phyloP scores from a whole-genome alignment of 2,888 invertebrate species.

The Acanthosepion lycidas region DNA sequence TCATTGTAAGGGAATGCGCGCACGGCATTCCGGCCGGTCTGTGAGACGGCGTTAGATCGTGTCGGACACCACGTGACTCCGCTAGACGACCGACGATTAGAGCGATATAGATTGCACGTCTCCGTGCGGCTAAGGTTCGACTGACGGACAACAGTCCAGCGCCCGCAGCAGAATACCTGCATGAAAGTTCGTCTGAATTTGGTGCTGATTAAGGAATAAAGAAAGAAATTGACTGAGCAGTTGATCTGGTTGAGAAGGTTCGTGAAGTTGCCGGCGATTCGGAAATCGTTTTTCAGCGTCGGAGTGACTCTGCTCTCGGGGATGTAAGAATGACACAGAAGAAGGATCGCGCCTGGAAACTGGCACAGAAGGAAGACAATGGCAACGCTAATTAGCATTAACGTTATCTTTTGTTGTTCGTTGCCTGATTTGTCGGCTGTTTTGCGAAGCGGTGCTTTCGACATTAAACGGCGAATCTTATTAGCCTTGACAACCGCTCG shows the following conservation, averaged over 20 bases:
- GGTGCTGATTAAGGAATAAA: conserved; percentile 85
- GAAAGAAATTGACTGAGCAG: conserved; percentile 84
- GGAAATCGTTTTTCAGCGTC: conserved; percentile 54
- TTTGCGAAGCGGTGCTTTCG: conserved; percentile 52
- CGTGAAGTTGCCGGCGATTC: conserved; percentile 81
- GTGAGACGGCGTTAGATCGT: background rate
- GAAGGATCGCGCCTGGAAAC: conserved; percentile 80
- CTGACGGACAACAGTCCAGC: background rate
- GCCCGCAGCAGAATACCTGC: conserved; percentile 55
- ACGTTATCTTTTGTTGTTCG: conserved; percentile 80
- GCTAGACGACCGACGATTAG: background rate
- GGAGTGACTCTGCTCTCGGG: conserved; percentile 49
- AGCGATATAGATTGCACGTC: conserved; percentile 15
- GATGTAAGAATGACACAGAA: conserved; percentile 76
- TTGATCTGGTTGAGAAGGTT: conserved; percentile 83
- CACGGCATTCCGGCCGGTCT: background rate
- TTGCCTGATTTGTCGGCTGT: conserved; percentile 10
- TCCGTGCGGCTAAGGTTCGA: background rate
- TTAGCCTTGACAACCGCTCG: conserved; percentile 76
- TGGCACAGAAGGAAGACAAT: conserved; percentile 84
- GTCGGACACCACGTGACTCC: conserved; percentile 44
- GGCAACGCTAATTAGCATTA: conserved; percentile 85
- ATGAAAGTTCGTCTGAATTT: conserved; percentile 81
- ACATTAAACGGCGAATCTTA: conserved; percentile 59
- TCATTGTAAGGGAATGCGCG: background rate